These are phyloP conservation scores for Rhinophrynus dorsalis DNA, from an alignment of 2,797 vertebrate species.

Conservation along the genomic window DNA sequence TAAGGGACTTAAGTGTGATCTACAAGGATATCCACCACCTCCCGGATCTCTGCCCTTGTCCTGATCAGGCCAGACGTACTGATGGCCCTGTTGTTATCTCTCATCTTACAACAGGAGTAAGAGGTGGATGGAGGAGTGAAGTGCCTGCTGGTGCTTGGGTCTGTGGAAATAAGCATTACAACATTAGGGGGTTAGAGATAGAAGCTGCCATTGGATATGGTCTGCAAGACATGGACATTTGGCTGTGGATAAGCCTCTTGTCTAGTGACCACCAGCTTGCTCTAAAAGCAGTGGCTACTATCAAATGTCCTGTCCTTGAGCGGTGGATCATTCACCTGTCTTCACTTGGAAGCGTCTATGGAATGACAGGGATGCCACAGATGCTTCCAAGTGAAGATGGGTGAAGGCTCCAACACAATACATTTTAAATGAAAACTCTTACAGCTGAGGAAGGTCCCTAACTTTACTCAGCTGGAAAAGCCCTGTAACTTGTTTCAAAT, in stretches of 20 bases:
- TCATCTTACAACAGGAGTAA: conserved; percentile 84
- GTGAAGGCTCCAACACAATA: no score
- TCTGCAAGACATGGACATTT: conserved; percentile 13
- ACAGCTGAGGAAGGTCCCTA: no score
- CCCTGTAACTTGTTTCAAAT: no score
- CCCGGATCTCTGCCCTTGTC: conserved; percentile 82
- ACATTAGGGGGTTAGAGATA: conserved; percentile 78
- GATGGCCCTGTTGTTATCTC: conserved; percentile 86
- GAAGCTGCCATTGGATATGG: conserved; percentile 55
- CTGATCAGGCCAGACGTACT: conserved; percentile 75
- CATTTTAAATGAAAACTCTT: no score
- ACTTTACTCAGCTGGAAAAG: no score
- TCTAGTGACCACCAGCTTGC: not conserved
- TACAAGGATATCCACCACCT: conserved; percentile 94
- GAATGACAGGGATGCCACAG: no score
- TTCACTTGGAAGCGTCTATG: no score
- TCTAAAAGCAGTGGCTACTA: not conserved
- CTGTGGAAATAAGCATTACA: conserved; percentile 99
- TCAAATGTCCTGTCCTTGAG: no score
- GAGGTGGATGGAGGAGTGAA: conserved; percentile 98
- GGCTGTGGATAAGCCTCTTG: not conserved
- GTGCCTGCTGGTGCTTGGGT: conserved; percentile 96
- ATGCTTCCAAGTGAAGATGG: no score
- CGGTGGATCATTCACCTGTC: no score
- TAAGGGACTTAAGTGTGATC: no score